These are phyloP conservation scores for Chaetoderma sp. DNA, from an alignment of 2,888 invertebrate genomes.

Conservation along the genomic window DNA sequence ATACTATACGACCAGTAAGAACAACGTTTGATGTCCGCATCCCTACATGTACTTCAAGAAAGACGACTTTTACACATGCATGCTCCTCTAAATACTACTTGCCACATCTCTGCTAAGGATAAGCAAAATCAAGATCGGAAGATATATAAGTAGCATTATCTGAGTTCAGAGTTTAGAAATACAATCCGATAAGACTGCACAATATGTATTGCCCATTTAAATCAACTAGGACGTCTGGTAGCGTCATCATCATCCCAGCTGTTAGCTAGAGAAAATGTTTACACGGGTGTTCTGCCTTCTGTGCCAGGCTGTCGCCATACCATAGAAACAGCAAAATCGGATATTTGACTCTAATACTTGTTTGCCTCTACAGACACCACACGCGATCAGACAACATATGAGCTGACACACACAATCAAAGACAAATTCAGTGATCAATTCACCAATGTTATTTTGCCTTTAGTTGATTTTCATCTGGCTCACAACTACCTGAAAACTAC, in stretches of 20 bases:
- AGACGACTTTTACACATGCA: not conserved
- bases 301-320: conserved; percentile 6
- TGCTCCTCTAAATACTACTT: not conserved
- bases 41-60: not conserved
- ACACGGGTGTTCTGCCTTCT: conserved; percentile 17
- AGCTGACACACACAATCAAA: conserved; percentile 2
- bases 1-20: not conserved
- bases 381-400: conserved; percentile 13
- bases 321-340: conserved; percentile 8
- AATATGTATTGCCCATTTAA: not conserved
- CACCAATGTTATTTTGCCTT: not conserved
- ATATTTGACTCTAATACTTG: conserved; percentile 11
- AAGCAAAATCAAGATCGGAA: too few relatives aligned
- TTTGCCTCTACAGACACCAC: conserved; percentile 10
- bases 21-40: not conserved
- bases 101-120: not conserved
- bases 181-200: not conserved
- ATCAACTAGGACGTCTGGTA: not conserved
- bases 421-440: not conserved
- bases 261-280: not conserved
- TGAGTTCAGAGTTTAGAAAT: not conserved
- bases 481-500: conserved; percentile 11
- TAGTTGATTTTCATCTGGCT: conserved; percentile 14
- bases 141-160: not conserved
- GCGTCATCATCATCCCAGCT: not conserved